Evolutionary conservation across 2,797 vertebrate species (phyloP), one percentile per base, ranked within the genome.

Genomic region (Apodemus agrarius): DNA sequence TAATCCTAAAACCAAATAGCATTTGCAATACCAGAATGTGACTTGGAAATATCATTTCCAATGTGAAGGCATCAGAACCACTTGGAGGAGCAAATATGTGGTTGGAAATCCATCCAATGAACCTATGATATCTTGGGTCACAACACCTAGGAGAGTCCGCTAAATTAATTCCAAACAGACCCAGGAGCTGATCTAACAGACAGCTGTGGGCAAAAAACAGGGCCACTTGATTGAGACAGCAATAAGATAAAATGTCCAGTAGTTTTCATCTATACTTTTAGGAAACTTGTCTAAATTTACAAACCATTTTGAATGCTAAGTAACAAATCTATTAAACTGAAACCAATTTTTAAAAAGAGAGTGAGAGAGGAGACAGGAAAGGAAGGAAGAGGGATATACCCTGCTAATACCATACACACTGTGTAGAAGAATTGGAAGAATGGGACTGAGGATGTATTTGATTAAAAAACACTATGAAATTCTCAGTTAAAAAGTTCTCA

Each of bases 191-290:
- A 83, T 46, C 54, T 11, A 5, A 88, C 24, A 92, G 40, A 78
- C 29, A 96, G 78, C 12, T 24, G 84, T 14, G 80, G 74, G 59
- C 72, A 78, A 85, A 76, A 84, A 19, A 34, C 87, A 54, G 2
- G 37, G 0, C 24, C 43, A 81, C 63, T 1, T 90, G 65, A 92
- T 31, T 82, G 34, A 31, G 34, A 81, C 78, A 78, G 0, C 24
- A 88, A 52, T 65, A 86, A 54, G 1, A 86, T 76, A 78, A 94
- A 87, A 90, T 43, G 57, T 11, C n/a, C 3, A 83, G 3, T 37
- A 63, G 26, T 92, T 94, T 93, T 91, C 91, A 91, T 65, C 65
- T 34, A 89, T 22, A 43, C 69, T 37, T 52, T 76, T 78, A 72
- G 16, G n/a, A 74, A 13, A 29, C 1, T 52, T 9, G 87, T 24